phyloP scores from a whole-genome alignment of 35 echinoderm and acorn worm species.

The Diadema setosum region DNA sequence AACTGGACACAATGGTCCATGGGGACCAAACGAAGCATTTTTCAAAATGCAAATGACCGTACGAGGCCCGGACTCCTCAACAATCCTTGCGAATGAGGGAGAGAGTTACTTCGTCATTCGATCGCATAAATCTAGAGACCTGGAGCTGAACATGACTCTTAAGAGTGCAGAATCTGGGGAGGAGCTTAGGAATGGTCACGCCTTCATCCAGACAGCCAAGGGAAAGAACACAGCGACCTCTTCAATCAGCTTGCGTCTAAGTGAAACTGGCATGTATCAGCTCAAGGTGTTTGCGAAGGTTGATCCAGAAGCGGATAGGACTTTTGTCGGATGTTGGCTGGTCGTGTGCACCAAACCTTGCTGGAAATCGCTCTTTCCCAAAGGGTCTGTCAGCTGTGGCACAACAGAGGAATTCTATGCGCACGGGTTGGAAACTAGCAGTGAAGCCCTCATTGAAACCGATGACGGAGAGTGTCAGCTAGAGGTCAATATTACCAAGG shows the following conservation, averaged over 20 bases:
- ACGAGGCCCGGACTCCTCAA: background rate
- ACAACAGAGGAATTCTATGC: background rate
- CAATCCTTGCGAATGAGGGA: background rate
- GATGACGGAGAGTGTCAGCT: background rate
- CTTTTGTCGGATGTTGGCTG: background rate
- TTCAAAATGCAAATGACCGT: background rate
- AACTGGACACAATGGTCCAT: background rate
- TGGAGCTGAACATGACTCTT: background rate
- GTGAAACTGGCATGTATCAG: slow-evolving; percentile 5
- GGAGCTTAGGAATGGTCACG: background rate
- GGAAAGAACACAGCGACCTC: background rate
- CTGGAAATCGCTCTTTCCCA: background rate
- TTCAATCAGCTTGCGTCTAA: background rate
- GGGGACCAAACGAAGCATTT: slow-evolving; percentile 2
- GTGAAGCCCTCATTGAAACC: background rate
- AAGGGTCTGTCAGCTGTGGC: background rate
- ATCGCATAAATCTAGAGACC: background rate
- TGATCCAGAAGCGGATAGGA: background rate
- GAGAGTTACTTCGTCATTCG: background rate
- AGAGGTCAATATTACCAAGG: background rate
- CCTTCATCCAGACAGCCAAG: background rate
- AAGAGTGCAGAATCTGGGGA: background rate
- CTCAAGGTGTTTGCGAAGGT: background rate
- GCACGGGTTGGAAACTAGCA: background rate
- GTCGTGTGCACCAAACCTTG: background rate